These are phyloP conservation scores for Lithobates sylvaticus DNA, from an alignment of 2,797 vertebrate species.

Conservation along the genomic window DNA sequence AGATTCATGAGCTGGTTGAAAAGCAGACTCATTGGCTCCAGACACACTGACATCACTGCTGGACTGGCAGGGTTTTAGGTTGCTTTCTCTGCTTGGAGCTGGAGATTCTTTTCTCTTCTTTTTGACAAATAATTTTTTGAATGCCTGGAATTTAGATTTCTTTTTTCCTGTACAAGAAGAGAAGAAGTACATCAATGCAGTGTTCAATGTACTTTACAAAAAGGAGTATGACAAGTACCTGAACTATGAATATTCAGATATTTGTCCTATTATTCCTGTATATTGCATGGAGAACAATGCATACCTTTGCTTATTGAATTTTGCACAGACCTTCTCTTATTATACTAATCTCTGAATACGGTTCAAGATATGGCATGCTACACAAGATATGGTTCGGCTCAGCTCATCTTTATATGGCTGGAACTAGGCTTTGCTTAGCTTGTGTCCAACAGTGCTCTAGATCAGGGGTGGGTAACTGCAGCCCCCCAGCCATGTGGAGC, in stretches of 20 bases:
- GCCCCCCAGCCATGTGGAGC: too few species aligned
- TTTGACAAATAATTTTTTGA: constrained; percentile 90
- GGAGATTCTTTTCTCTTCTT: constrained; percentile 87
- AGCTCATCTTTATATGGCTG: too few species aligned
- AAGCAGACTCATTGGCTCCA: constrained; percentile 68
- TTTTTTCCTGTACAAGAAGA: constrained; percentile 84
- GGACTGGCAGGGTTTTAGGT: constrained; percentile 82
- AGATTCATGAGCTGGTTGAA: constrained; percentile 74
- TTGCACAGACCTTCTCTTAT: too few species aligned
- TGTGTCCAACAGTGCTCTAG: too few species aligned
- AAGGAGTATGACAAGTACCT: not conserved
- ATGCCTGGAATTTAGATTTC: constrained; percentile 92
- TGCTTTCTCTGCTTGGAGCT: constrained; percentile 66
- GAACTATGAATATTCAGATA: not conserved
- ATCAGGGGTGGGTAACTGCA: too few species aligned
- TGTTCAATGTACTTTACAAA: not conserved
- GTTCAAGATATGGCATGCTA: too few species aligned
- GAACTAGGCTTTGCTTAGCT: too few species aligned
- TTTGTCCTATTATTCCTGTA: too few species aligned
- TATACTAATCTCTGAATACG: too few species aligned
- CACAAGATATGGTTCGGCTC: too few species aligned
- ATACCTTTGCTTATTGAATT: too few species aligned
- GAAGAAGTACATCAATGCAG: not conserved
- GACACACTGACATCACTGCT: constrained; percentile 78
- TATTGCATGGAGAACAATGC: too few species aligned